These are phyloP conservation scores for Procapra przewalskii DNA, from an alignment of 2,113 vertebrate genomes.

Conservation along the genomic window DNA sequence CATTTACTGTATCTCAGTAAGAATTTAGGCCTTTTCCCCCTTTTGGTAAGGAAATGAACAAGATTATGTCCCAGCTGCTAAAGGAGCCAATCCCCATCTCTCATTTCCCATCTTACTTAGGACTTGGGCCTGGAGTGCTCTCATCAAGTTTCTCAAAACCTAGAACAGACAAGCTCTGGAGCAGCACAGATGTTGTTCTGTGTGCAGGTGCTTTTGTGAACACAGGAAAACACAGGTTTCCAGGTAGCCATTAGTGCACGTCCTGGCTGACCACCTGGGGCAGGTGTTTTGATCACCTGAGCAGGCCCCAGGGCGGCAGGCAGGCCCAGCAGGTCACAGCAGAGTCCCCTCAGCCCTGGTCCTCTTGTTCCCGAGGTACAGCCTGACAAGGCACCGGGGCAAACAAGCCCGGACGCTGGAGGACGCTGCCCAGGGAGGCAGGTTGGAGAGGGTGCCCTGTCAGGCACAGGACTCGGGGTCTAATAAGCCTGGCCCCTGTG, in stretches of 20 bases:
- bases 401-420: not conserved
- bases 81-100: not conserved
- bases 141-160: not conserved
- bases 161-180: not conserved
- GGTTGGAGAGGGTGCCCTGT: not conserved
- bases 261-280: not conserved
- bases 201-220: not conserved
- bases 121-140: not conserved
- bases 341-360: not conserved
- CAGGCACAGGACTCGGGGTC: not conserved
- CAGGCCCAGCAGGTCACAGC: not conserved
- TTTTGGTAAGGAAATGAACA: not conserved
- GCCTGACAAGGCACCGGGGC: no score
- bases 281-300: not conserved
- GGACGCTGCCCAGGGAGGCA: not conserved
- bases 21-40: not conserved
- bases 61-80: not conserved
- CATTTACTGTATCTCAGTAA: not conserved
- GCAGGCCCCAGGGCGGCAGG: not conserved
- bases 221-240: not conserved
- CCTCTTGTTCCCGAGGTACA: not conserved
- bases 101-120: not conserved
- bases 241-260: no score
- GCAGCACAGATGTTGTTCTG: not conserved
- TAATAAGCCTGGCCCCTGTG: not conserved